Evolutionary conservation across 2,888 invertebrate genomes (phyloP).

Genomic region (Lasioglossum villosulum): DNA sequence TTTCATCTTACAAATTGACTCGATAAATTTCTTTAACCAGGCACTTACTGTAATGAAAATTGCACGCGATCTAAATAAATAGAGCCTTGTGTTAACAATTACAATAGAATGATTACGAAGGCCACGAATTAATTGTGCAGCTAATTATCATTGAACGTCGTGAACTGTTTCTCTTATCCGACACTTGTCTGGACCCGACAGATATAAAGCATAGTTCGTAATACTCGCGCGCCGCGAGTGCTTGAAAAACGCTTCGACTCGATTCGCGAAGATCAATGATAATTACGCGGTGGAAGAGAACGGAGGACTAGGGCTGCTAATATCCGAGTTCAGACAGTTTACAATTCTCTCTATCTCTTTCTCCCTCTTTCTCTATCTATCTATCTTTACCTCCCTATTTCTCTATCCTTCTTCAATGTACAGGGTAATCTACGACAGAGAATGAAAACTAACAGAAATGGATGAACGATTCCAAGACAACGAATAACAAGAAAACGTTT

Average conservation of each 20-base stretch:
- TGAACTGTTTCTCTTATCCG: neutral
- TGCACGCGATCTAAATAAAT: no score
- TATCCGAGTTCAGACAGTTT: slow-evolving; percentile 38
- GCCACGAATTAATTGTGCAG: neutral
- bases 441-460: neutral
- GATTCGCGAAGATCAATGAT: slow-evolving; percentile 39
- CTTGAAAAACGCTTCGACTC: slow-evolving; percentile 16
- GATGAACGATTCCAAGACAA: neutral
- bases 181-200: slow-evolving; percentile 1
- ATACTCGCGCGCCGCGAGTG: neutral
- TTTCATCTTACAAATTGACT: no score
- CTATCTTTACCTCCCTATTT: neutral
- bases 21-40: no score
- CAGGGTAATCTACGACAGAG: neutral
- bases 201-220: slow-evolving; percentile 2
- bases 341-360: neutral
- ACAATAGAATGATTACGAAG: neutral
- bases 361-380: neutral
- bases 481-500: neutral
- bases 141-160: slow-evolving; percentile 30
- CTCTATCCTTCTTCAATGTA: neutral
- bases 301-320: slow-evolving; percentile 52
- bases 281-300: neutral
- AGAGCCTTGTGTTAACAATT: neutral
- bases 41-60: no score